Evolutionary conservation across 2,888 invertebrate genomes (phyloP).

Genomic region (Ophonus ardosiacus): DNA sequence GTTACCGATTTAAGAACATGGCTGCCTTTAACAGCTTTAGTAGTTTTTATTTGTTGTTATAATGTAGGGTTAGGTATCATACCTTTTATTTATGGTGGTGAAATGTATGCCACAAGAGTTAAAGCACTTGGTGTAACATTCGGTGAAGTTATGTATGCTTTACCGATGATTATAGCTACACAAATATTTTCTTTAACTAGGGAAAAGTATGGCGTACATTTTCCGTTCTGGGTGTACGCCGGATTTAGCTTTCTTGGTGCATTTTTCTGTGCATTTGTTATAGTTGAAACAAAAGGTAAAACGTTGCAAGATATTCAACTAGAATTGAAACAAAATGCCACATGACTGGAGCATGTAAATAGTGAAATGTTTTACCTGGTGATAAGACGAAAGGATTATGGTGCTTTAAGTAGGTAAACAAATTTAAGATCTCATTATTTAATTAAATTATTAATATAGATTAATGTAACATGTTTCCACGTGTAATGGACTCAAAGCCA

Average conservation of each 20-base stretch:
- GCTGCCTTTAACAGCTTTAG: conserved; percentile 43
- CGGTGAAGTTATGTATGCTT: conserved; percentile 53
- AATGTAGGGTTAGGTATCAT: conserved; percentile 56
- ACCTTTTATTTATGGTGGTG: conserved; percentile 52
- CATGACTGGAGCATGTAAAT: neutral
- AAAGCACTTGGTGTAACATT: conserved; percentile 54
- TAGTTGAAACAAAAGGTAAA: conserved; percentile 57
- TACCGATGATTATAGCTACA: conserved; percentile 59
- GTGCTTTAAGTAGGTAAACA: neutral
- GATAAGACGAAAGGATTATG: conserved; percentile 8
- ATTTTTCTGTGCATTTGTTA: conserved; percentile 43
- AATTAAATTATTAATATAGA: no score
- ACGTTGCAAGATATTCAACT: conserved; percentile 55
- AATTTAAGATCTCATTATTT: neutral
- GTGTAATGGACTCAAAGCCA: no score
- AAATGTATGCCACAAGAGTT: conserved; percentile 52
- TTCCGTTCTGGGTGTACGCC: conserved; percentile 52
- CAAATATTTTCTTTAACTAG: conserved; percentile 40
- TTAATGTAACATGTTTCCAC: no score
- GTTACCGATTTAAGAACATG: conserved; percentile 32
- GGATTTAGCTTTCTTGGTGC: conserved; percentile 49
- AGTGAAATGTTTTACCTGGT: conserved; percentile 9
- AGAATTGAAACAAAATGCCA: conserved; percentile 10
- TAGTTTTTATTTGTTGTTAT: conserved; percentile 54
- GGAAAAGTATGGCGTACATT: conserved; percentile 45